phyloP scores from a whole-genome alignment of 2,797 vertebrate genomes.

The Gambusia yucatana region DNA sequence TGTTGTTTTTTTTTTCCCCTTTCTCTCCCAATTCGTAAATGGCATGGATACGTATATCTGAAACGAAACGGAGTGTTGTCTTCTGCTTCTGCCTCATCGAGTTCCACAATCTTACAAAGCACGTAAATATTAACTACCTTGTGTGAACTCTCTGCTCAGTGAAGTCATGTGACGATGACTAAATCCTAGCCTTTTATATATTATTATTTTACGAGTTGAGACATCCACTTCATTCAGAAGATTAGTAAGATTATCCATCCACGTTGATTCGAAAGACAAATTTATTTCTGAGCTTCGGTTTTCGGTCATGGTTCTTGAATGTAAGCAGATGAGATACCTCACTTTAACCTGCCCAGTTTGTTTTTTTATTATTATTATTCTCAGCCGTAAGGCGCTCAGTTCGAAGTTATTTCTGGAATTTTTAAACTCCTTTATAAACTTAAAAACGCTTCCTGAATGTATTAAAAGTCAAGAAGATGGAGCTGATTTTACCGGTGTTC shows the following conservation, averaged over 20 bases:
- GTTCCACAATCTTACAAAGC: constrained; percentile 54
- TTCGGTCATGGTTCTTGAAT: constrained; percentile 24
- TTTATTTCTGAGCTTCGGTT: constrained; percentile 18
- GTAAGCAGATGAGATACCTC: constrained; percentile 19
- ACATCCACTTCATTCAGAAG: constrained; percentile 10
- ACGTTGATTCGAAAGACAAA: not conserved
- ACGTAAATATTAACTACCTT: constrained; percentile 43
- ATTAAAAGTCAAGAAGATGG: constrained; percentile 48
- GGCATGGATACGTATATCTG: constrained; percentile 78
- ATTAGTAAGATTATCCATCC: constrained; percentile 9
- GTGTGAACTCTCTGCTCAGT: constrained; percentile 48
- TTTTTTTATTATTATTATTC: constrained; percentile 32
- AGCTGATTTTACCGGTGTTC: constrained; percentile 34
- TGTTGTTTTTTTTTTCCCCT: constrained; percentile 19
- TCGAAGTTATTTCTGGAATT: constrained; percentile 17
- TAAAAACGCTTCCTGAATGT: constrained; percentile 67
- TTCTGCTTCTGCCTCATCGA: constrained; percentile 70
- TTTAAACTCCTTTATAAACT: constrained; percentile 7
- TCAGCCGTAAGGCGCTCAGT: constrained; percentile 12
- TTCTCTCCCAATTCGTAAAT: constrained; percentile 52
- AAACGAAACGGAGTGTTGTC: constrained; percentile 69
- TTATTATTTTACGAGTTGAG: constrained; percentile 35
- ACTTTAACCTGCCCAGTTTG: constrained; percentile 43
- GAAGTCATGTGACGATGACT: constrained; percentile 21
- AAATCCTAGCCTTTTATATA: not conserved